These are phyloP conservation scores for Marisa cornuarietis DNA, from an alignment of 1,140 invertebrate genomes.

Conservation along the genomic window DNA sequence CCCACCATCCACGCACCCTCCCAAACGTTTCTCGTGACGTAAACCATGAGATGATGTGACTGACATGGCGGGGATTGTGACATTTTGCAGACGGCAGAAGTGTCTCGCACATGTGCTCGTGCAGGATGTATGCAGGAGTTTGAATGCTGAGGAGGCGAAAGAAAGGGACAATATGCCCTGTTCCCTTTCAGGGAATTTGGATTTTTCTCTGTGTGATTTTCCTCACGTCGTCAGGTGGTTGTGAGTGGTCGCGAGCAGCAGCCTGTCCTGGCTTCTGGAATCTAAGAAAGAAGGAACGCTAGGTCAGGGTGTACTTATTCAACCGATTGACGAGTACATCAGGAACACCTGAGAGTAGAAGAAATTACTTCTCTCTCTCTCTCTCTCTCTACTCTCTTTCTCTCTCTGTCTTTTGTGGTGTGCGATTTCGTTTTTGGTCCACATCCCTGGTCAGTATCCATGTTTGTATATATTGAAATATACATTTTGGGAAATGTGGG, in stretches of 20 bases:
- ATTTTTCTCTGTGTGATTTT: too few relatives aligned
- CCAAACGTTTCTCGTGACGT: neutral
- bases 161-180: too few relatives aligned
- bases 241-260: neutral
- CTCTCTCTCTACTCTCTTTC: neutral
- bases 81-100: neutral
- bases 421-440: neutral
- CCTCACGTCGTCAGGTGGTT: too few relatives aligned
- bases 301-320: neutral
- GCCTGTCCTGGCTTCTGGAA: neutral
- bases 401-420: slow-evolving; percentile 2
- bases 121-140: neutral
- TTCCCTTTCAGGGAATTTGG: too few relatives aligned
- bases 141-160: too few relatives aligned
- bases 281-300: neutral
- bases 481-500: neutral
- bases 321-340: neutral
- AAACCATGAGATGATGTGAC: neutral
- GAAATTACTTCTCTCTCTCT: slow-evolving; percentile 1
- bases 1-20: too few relatives aligned
- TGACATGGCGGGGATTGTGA: neutral
- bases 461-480: neutral
- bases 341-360: too few relatives aligned
- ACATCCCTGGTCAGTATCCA: neutral
- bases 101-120: neutral